Base-by-base conservation (phyloP, 2,797 vertebrate species). In the Chaetophractus vellerosus region DNA sequence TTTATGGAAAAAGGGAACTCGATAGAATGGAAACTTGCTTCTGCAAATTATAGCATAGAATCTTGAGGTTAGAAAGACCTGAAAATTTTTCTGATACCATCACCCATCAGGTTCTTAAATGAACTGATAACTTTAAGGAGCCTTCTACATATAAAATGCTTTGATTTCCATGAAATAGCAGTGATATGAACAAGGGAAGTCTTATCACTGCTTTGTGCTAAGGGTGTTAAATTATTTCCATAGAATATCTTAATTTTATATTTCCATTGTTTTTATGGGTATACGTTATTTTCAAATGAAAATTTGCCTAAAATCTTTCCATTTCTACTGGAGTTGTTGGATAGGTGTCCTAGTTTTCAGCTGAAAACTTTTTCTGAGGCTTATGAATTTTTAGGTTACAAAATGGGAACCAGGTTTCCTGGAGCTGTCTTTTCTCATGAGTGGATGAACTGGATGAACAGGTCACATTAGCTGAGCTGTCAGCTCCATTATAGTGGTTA, bases 281-380 rank as follows among this genome's bases (percentile, higher is more conserved):
- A 26, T 79, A 78, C 14, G 7, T 88, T 92, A n/a, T 72, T 93
- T 94, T 84, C 18, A 83, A 78, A 59, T 63, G 45, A 84, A 95
- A 88, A 90, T 81, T 36, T 94, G 31, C 7, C 68, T 85, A 26
- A 57, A 91, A 72, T 78, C n/a, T 52, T 68, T 90, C 15, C 66
- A 64, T 93, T 85, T 79, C 52, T n/a, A 33, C 31, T 66, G 21
- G 10, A 88, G 45, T 83, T 72, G 38, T 64, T 45, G 21, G 11
- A 69, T 66, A 55, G n/a, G 7, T 85, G 68, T 92, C 14, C 66
- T 94, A 21, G 10, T 59, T 72, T 0, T 38, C 87, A 93, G 52
- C 19, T 64, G 74, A 68, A 93, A 91, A 76, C 31, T 1, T 71
- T 93, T 95, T 45, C 69, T 92, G 23, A 87, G 48, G 55, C 9